Base-by-base conservation (phyloP, 2,113 vertebrate genomes). In the Macquaria australasica region DNA sequence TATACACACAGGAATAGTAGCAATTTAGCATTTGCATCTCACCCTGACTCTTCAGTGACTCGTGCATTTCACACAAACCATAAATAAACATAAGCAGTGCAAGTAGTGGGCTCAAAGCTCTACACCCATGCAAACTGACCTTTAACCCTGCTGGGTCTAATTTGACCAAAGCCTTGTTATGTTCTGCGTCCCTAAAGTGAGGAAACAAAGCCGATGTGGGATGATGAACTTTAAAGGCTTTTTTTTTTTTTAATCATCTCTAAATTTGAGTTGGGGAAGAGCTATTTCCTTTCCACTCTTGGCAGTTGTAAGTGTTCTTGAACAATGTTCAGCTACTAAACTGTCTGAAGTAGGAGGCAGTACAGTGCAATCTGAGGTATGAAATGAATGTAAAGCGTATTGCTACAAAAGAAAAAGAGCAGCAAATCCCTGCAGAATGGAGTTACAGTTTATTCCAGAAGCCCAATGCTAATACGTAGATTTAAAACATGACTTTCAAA, bases 21-120 rank as follows among this genome's bases (percentile, higher is more conserved):
- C 28, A 50, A n/a, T 70, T 81, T 51, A 74, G 43, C 73, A 37
- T 83, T 69, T 72, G 23, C 72, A 53, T 56, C 60, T 23, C 23
- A 71, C 37, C 69, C 60, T 63, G 9, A 12, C 34, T 77, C 28
- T 37, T 82, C 14, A 78, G 60, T 70, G 68, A 84, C 68, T 85
- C 25, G 81, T 81, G 73, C 15, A n/a, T 84, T 84, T 76, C 37
- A 68, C 21, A 63, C 21, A 79, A 41, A 45, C 45, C 18, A 43
- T 68, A 60, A 31, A 31, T 31, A 31, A 31, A 31, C 28, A 31
- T 31, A 31, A 31, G 28, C 28, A 31, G 28, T 31, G 28, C 28
- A 31, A 73, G 69, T 21, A 23, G 51, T 15, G 39, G 28, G 23
- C 23, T 51, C 11, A 41, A 39, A 45, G 37, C 48, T 56, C 6